Evolutionary conservation across 2,797 vertebrate species (phyloP).

Genomic region (Acropternis orthonyx): DNA sequence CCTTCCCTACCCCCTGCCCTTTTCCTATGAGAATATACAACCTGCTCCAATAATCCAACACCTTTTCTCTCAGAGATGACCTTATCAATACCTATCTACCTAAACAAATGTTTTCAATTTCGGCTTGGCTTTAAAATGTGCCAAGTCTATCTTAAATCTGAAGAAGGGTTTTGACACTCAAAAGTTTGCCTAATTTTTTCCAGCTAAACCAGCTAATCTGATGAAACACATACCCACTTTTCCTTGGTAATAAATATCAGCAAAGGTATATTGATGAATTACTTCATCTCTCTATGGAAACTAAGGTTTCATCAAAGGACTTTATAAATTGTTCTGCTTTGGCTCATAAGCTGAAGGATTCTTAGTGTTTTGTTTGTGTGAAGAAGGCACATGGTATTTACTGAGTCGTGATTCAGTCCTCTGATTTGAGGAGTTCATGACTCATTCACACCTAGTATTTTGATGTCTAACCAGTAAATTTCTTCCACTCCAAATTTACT

Average conservation of each 20-base stretch:
- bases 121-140: not conserved
- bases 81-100: not conserved
- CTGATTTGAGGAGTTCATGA: conserved; percentile 2
- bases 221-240: not conserved
- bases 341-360: not conserved
- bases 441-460: conserved; percentile 35
- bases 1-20: not conserved
- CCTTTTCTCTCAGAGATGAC: not conserved
- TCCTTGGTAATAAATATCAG: not conserved
- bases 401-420: not conserved
- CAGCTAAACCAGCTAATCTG: not conserved
- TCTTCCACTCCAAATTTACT: not conserved
- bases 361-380: not conserved
- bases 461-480: not conserved
- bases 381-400: not conserved
- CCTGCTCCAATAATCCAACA: not conserved
- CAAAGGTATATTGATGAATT: not conserved
- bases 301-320: not conserved
- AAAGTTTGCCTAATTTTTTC: not conserved
- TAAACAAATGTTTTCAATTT: not conserved
- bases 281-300: not conserved
- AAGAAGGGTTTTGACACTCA: not conserved
- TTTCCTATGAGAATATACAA: not conserved
- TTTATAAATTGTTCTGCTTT: not conserved
- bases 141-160: not conserved